Percentiles rank a stretch among this genome's conserved stretches.
Conservation (phyloP, 2,888 invertebrate genomes). For the Idaea aversata region DNA sequence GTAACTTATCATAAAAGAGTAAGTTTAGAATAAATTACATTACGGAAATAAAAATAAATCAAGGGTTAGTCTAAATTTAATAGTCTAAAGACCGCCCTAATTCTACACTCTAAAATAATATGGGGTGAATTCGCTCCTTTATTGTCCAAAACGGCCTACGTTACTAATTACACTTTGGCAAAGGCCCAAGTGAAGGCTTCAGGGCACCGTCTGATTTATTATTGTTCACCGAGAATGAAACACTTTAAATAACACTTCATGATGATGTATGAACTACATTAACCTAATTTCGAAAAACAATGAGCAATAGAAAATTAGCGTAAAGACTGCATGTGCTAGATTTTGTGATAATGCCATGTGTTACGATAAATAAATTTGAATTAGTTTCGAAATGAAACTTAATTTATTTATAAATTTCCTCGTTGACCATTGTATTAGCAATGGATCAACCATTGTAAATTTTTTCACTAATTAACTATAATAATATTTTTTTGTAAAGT, state of each 20-base stretch:
- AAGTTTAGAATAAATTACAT: background rate
- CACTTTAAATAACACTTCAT: slow-evolving; percentile 62
- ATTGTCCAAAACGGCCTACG: slow-evolving; percentile 57
- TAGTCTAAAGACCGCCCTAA: slow-evolving; percentile 37
- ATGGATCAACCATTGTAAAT: too few species aligned
- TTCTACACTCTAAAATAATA: slow-evolving; percentile 63
- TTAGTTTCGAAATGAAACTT: background rate
- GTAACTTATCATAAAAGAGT: background rate
- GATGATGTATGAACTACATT: slow-evolving; percentile 52
- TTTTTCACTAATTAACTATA: too few species aligned
- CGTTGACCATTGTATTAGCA: background rate
- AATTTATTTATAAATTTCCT: background rate
- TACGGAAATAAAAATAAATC: slow-evolving; percentile 2
- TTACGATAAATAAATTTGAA: background rate
- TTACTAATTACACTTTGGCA: slow-evolving; percentile 75
- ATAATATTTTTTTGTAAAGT: too few species aligned
- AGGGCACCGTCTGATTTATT: slow-evolving; percentile 67
- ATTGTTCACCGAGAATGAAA: slow-evolving; percentile 61
- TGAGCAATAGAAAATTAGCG: slow-evolving; percentile 28
- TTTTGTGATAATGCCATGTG: slow-evolving; percentile 7
- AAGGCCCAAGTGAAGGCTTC: slow-evolving; percentile 57
- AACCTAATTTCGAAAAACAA: slow-evolving; percentile 35
- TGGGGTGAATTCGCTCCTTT: slow-evolving; percentile 54
- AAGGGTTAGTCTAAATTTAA: slow-evolving; percentile 6
- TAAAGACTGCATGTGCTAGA: slow-evolving; percentile 24